These are phyloP conservation scores for Craterocephalus amniculus DNA, from an alignment of 2,797 vertebrate genomes.

Conservation along the genomic window DNA sequence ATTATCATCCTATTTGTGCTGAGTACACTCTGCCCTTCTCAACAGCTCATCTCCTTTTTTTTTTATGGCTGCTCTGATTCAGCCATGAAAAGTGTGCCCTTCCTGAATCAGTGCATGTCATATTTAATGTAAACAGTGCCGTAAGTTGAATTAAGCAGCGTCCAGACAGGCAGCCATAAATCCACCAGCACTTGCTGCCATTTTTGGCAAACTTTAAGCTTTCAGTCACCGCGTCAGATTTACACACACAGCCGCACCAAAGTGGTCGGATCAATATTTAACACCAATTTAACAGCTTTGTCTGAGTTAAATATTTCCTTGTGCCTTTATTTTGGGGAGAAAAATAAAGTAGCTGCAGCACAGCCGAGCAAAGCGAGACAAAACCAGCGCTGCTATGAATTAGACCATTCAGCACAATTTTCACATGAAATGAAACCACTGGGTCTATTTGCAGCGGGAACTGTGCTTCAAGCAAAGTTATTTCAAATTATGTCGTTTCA, in stretches of 20 bases:
- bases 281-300: not conserved
- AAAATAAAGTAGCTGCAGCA: not conserved
- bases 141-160: slow-evolving; percentile 59
- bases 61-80: slow-evolving; percentile 53
- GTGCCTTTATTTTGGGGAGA: slow-evolving; percentile 9
- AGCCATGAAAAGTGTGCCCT: slow-evolving; percentile 35
- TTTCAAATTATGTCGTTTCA: slow-evolving; percentile 12
- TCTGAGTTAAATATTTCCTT: slow-evolving; percentile 23
- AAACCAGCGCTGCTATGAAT: too few relatives aligned
- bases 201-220: slow-evolving; percentile 45
- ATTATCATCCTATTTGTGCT: slow-evolving; percentile 56
- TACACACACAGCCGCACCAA: slow-evolving; percentile 25
- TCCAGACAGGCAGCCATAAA: slow-evolving; percentile 57
- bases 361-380: not conserved
- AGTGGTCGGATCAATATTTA: slow-evolving; percentile 44
- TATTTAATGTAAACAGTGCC: slow-evolving; percentile 67
- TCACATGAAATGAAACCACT: too few relatives aligned
- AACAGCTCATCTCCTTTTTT: slow-evolving; percentile 20
- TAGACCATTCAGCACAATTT: too few relatives aligned
- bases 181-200: slow-evolving; percentile 25
- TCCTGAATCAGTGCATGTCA: slow-evolving; percentile 66
- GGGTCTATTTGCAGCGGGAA: too few relatives aligned
- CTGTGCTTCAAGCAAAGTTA: not conserved
- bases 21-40: slow-evolving; percentile 34
- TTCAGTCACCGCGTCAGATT: slow-evolving; percentile 52